A percentile compares a stretch with the other conserved stretches of the same genome.
phyloP scores from a whole-genome alignment of 2,888 invertebrate species.

The Amiota communis region DNA sequence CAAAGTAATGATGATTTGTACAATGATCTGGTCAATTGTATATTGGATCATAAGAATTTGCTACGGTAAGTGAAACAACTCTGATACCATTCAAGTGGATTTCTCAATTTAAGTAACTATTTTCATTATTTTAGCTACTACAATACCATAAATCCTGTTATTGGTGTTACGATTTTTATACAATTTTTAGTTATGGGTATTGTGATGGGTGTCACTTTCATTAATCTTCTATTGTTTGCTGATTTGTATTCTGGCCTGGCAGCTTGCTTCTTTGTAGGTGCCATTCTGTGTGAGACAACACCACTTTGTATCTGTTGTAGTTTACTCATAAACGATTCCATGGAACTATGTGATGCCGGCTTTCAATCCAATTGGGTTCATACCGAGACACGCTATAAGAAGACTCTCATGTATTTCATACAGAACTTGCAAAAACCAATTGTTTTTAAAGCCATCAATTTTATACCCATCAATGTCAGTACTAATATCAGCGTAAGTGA shows the following conservation, averaged over 20 bases:
- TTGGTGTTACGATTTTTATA: constrained; percentile 47
- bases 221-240: constrained; percentile 42
- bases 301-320: constrained; percentile 47
- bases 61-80: constrained; percentile 49
- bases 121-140: constrained; percentile 27
- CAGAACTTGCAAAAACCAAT: constrained; percentile 44
- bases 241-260: constrained; percentile 39
- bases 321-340: constrained; percentile 42
- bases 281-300: constrained; percentile 42
- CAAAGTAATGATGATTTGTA: constrained; percentile 45
- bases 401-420: constrained; percentile 41
- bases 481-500: constrained; percentile 44
- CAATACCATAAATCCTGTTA: constrained; percentile 41
- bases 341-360: constrained; percentile 40
- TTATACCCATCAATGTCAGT: constrained; percentile 47
- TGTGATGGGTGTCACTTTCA: constrained; percentile 40
- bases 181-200: constrained; percentile 44
- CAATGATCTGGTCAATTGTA: constrained; percentile 53
- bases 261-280: constrained; percentile 36
- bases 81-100: constrained; percentile 30
- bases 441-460: constrained; percentile 43
- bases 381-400: constrained; percentile 41
- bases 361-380: constrained; percentile 45
- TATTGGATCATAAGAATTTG: constrained; percentile 56
- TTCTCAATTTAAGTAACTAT: constrained; percentile 14